These are phyloP conservation scores for Petrocephalus microphthalmus DNA, from an alignment of 2,113 vertebrate genomes.

Conservation along the genomic window DNA sequence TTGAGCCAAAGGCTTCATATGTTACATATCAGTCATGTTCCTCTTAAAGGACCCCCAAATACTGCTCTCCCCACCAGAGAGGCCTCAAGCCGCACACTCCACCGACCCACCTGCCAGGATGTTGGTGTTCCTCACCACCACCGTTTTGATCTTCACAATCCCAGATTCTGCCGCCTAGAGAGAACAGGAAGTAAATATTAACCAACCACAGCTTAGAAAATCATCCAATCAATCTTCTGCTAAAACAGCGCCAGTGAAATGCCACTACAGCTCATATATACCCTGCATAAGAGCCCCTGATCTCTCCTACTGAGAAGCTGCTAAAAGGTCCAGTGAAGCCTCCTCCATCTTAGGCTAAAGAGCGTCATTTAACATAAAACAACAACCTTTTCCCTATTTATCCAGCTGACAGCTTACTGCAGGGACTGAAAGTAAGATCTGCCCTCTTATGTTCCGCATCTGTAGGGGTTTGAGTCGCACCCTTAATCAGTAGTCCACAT, in stretches of 20 bases:
- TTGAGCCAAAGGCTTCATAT: neutral
- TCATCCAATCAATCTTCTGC: neutral
- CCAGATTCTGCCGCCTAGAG: constrained; percentile 92
- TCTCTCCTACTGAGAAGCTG: neutral
- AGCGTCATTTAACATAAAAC: neutral
- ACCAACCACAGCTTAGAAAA: neutral
- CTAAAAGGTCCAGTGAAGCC: neutral
- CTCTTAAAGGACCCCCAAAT: neutral
- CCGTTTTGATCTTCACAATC: constrained; percentile 99
- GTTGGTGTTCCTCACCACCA: constrained; percentile 84
- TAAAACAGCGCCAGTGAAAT: neutral
- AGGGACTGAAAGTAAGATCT: neutral
- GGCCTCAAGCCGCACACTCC: neutral
- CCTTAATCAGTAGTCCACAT: neutral
- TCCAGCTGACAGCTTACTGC: neutral
- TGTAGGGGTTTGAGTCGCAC: neutral
- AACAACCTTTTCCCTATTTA: neutral
- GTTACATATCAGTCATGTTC: neutral
- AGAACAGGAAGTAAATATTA: neutral
- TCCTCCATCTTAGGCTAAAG: neutral
- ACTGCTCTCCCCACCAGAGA: neutral
- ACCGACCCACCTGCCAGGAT: constrained; percentile 84
- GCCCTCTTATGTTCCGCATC: neutral
- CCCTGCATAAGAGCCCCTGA: neutral
- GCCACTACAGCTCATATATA: neutral